These are phyloP conservation scores for Notarius quadriscutis DNA, from an alignment of 2,113 vertebrate species.

Conservation along the genomic window DNA sequence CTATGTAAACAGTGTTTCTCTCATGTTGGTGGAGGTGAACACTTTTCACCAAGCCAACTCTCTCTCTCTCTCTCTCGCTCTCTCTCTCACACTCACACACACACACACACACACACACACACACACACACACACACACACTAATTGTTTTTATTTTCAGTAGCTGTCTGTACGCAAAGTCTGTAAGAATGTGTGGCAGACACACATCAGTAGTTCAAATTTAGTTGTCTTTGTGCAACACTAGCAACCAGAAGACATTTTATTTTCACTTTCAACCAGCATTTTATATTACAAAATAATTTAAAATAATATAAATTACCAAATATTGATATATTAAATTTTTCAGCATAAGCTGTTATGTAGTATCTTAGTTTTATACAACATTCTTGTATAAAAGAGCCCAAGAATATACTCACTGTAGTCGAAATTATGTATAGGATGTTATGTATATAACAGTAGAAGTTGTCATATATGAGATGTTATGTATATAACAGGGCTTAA, in stretches of 20 bases:
- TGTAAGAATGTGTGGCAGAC: neutral
- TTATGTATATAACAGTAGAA: slow-evolving; percentile 25
- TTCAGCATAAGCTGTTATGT: neutral
- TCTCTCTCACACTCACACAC: neutral
- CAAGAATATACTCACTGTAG: neutral
- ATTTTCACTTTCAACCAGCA: neutral
- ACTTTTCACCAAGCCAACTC: slow-evolving; percentile 22
- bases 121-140: neutral
- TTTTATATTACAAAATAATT: neutral
- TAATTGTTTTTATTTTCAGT: neutral
- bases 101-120: neutral
- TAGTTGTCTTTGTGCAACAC: neutral
- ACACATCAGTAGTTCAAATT: neutral
- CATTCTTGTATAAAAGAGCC: neutral
- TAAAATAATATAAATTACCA: neutral
- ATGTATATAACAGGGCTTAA: slow-evolving; percentile 29
- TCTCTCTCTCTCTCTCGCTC: neutral
- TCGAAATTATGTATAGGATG: slow-evolving; percentile 9
- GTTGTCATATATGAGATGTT: neutral
- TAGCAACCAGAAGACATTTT: neutral
- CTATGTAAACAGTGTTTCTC: slow-evolving; percentile 59
- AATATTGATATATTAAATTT: neutral
- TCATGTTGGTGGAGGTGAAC: slow-evolving; percentile 46
- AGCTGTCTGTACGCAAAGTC: neutral
- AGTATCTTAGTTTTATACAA: neutral